Evolutionary conservation across 2,113 vertebrate genomes (phyloP).

Genomic region (Engystomops pustulosus): DNA sequence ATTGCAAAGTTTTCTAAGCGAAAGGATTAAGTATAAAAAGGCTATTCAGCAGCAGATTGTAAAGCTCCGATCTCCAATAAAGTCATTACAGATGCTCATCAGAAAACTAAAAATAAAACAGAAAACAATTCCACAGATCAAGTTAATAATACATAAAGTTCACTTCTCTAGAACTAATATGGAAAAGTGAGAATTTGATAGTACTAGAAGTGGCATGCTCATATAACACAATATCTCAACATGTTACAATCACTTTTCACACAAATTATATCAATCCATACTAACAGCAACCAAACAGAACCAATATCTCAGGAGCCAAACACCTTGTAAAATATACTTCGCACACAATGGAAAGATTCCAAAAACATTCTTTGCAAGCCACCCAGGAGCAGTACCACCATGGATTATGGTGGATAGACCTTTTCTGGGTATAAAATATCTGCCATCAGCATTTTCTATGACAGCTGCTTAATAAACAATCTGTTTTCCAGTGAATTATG

Average conservation of each 20-base stretch:
- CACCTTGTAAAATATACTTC: conserved; percentile 31
- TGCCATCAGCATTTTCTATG: conserved; percentile 64
- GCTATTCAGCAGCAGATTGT: conserved; percentile 16
- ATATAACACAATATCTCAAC: conserved; percentile 43
- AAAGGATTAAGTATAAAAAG: conserved; percentile 15
- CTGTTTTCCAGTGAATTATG: conserved; percentile 71
- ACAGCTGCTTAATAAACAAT: conserved; percentile 60
- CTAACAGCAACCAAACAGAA: conserved; percentile 36
- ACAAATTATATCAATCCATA: conserved; percentile 41
- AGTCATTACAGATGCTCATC: conserved; percentile 10
- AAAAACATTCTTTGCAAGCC: not conserved
- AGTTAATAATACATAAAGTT: conserved; percentile 19
- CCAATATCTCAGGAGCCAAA: conserved; percentile 33
- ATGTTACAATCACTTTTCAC: conserved; percentile 49
- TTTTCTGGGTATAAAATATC: conserved; percentile 18
- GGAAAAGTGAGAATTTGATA: conserved; percentile 57
- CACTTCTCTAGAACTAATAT: conserved; percentile 27
- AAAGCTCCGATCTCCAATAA: conserved; percentile 15
- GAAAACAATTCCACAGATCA: conserved; percentile 12
- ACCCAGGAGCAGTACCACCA: conserved; percentile 43
- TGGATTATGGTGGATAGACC: conserved; percentile 50
- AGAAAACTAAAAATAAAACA: not conserved
- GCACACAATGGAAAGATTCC: not conserved
- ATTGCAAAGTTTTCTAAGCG: conserved; percentile 10
- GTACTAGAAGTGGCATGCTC: conserved; percentile 62